A percentile compares a stretch with the other conserved stretches of the same genome.
Conservation (phyloP, 2,113 vertebrate species). For the Gracilinanus agilis region DNA sequence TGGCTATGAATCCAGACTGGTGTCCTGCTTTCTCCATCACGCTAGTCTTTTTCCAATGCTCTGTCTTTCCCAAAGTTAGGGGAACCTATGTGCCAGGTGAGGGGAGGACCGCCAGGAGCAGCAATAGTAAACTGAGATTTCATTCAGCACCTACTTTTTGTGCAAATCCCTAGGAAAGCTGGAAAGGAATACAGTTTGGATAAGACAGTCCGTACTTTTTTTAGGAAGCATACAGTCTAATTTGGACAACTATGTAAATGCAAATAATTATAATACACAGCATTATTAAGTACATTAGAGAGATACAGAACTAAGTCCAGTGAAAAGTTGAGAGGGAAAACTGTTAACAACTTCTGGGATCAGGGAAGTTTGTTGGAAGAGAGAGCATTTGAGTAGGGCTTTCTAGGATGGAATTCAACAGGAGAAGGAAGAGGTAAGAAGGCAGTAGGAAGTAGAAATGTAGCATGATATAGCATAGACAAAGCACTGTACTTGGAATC, state of each 20-base stretch:
- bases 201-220: not conserved
- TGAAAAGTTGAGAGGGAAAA: not conserved
- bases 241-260: not conserved
- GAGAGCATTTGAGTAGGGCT: not conserved
- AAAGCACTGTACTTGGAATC: not conserved
- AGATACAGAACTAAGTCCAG: not conserved
- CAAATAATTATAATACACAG: not conserved
- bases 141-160: not conserved
- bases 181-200: not conserved
- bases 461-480: not conserved
- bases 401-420: not conserved
- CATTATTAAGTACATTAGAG: not conserved
- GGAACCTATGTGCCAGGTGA: not conserved
- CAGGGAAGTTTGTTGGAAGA: not conserved
- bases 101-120: not conserved
- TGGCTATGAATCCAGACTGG: not conserved
- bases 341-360: not conserved
- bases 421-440: not conserved
- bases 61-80: not conserved
- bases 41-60: not conserved
- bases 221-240: not conserved
- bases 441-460: not conserved
- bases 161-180: not conserved
- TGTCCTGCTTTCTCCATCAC: not conserved
- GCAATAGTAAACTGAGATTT: not conserved